Conservation (phyloP, 1,140 invertebrate genomes). For the Tenebrio molitor region DNA sequence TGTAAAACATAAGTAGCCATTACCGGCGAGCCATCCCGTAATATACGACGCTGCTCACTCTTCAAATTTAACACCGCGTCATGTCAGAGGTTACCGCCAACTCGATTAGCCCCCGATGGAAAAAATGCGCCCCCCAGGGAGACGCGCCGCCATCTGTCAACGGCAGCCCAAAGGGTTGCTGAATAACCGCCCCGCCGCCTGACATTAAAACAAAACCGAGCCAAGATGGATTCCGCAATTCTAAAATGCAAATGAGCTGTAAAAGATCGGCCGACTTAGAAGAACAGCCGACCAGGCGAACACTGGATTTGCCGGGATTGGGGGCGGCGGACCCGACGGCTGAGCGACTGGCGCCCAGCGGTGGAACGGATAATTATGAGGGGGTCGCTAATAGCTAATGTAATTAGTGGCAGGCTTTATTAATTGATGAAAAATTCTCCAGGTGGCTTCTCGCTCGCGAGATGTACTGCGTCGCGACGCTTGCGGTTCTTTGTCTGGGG, state of each 20-base stretch:
- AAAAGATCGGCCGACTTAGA: slow-evolving; percentile 61
- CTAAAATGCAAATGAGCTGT: slow-evolving; percentile 64
- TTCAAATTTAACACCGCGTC: slow-evolving; percentile 31
- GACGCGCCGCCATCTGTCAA: slow-evolving; percentile 7
- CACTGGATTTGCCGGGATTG: slow-evolving; percentile 32
- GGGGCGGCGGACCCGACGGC: neutral
- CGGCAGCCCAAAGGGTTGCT: slow-evolving; percentile 34
- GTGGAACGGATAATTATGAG: slow-evolving; percentile 62
- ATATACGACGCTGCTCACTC: slow-evolving; percentile 19
- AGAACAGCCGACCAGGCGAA: slow-evolving; percentile 53
- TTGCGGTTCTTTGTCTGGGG: no score
- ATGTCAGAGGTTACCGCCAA: slow-evolving; percentile 25
- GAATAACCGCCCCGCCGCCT: slow-evolving; percentile 35
- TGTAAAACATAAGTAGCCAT: slow-evolving; percentile 58
- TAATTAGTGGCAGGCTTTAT: slow-evolving; percentile 61
- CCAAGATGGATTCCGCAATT: slow-evolving; percentile 62
- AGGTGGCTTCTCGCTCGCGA: slow-evolving; percentile 62
- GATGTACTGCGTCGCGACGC: no score
- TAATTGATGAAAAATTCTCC: slow-evolving; percentile 60
- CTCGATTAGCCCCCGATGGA: slow-evolving; percentile 17
- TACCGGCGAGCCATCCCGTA: slow-evolving; percentile 31
- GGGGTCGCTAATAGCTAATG: slow-evolving; percentile 63
- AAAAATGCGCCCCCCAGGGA: slow-evolving; percentile 30
- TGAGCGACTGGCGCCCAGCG: slow-evolving; percentile 56
- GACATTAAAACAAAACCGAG: slow-evolving; percentile 54